Evolutionary conservation across 2,113 vertebrate genomes (phyloP).

Genomic region (Sula dactylatra): DNA sequence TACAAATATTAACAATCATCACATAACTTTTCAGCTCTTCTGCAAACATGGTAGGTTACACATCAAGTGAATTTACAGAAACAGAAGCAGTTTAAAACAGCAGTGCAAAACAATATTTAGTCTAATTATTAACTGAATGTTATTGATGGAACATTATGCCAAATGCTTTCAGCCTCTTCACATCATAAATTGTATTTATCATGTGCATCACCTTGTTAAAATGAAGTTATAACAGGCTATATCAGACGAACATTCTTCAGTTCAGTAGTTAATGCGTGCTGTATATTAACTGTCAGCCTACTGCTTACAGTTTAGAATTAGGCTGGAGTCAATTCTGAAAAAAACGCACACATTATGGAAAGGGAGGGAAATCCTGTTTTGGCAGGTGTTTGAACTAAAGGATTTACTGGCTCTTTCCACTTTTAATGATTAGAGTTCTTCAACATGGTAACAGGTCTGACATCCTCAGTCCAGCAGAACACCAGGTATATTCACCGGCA

Average conservation of each 20-base stretch:
- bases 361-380: background rate
- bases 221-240: background rate
- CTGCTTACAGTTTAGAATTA: background rate
- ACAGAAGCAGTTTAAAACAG: background rate
- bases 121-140: background rate
- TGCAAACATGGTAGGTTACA: slow-evolving; percentile 85
- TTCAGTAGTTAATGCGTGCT: background rate
- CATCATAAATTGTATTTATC: background rate
- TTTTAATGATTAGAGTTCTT: background rate
- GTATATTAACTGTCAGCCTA: background rate
- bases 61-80: background rate
- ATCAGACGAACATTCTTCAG: background rate
- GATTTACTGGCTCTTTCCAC: background rate
- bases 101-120: background rate
- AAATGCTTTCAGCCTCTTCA: background rate
- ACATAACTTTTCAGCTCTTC: slow-evolving; percentile 84
- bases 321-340: background rate
- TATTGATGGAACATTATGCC: background rate
- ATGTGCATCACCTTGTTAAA: background rate
- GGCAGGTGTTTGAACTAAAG: background rate
- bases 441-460: background rate
- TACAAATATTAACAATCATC: slow-evolving; percentile 55
- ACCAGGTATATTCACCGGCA: background rate
- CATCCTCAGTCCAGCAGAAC: background rate
- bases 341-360: background rate